Evolutionary conservation across 2,888 invertebrate species (phyloP), one percentile per base, ranked within the genome.

Genomic region (Cyaniris semiargus): DNA sequence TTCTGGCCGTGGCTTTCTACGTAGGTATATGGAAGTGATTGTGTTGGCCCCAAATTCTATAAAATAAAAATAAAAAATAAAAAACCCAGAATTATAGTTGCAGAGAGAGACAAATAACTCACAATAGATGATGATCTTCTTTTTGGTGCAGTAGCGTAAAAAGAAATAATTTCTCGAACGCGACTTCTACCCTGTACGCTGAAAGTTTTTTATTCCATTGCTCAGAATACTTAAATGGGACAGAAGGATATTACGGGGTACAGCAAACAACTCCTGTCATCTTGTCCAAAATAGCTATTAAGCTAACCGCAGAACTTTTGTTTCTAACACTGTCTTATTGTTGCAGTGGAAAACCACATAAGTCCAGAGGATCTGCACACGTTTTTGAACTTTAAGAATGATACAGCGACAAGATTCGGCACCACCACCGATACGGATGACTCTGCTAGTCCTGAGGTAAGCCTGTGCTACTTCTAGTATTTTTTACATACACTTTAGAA

Each of bases 321-420:
- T 76, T n/a, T 58, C 15, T 66, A 23, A 76, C 34, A 38, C 21
- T 58, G 44, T 15, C 34, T 80, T 78, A 78, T 75, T 31, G 79
- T 82, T 80, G 21, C 86, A 93, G 93, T 93, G 85, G 93, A 93
- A 81, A 91, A 93, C 82, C 90, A 91, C 81, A 91, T 93, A 76
- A 90, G 88, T 75, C 90, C 92, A 0, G 93, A 92, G 70, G 93
- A 93, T 77, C 81, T 93, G n/a, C 82, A 80, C 0, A 89, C 91
- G 78, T 90, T 93, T 79, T 23, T 87, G 66, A 84, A 85, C 18
- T 83, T 86, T 71, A 74, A 79, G 18, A 80, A 79, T 53, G 79
- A 79, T 21, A 80, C 81, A 1, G 81, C 81, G 1, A 77, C 80
- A 1, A 74, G 71, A 70, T 8, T 70, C 0, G 78, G 81, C 74